Evolutionary conservation across 2,888 invertebrate genomes (phyloP), one percentile per base, ranked within the genome.

Genomic region (Pecten maximus): DNA sequence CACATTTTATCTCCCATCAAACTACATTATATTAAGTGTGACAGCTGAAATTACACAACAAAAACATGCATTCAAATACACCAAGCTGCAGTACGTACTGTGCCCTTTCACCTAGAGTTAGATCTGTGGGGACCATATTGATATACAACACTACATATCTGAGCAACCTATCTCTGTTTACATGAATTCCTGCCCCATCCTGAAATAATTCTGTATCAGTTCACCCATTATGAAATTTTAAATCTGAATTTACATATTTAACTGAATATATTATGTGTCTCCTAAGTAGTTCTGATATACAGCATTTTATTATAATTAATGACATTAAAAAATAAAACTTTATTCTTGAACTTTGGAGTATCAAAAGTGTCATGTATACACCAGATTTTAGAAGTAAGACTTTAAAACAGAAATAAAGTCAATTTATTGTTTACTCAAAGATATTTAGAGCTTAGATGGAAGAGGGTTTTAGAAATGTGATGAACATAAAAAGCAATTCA

Each of bases 11-110:
- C n/a, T n/a, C n/a, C n/a, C n/a, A 8, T 19, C 54, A 54, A 23
- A 54, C 54, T 54, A 54, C 54, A 54, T n/a, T n/a, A n/a, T 54
- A 50, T 16, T 0, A 19, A n/a, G 23, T n/a, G n/a, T 48, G 48
- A 48, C 48, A 48, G 48, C 48, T 48, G 48, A 16, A 48, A 19
- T 48, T 48, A 48, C 48, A 19, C 0, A 23, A 28, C 15, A 60
- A 60, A 89, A 89, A n/a, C 89, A 89, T 54, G n/a, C 40, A 12
- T 60, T n/a, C 74, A 54, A 54, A 23, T 23, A 54, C 54, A 54
- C n/a, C 54, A 54, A 54, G 54, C 54, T 48, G 19, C 48, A 10
- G 48, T 10, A 48, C 12, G 19, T 48, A 12, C 1, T 48, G 48
- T 48, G n/a, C 54, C n/a, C 54, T 19, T 54, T 54, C 54, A 54